Percentiles rank a stretch among this genome's conserved stretches.
phyloP scores from a whole-genome alignment of 2,888 invertebrate species.

The Cyclophora punctaria region DNA sequence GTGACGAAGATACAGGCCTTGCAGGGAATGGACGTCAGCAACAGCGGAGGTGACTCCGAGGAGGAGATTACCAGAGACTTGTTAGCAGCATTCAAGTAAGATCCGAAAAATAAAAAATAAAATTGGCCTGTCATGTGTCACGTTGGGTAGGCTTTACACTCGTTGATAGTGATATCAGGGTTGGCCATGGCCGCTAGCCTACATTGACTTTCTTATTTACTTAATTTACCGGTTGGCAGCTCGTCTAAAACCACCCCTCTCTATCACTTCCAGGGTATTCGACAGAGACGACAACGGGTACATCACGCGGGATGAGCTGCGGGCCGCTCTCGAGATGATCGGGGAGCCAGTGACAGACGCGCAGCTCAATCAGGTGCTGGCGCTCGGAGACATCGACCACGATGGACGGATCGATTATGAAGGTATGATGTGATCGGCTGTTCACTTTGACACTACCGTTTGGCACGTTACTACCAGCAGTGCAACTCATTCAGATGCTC shows the following conservation, averaged over 20 bases:
- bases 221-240: too few species aligned
- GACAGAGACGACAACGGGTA: conserved; percentile 93
- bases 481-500: too few species aligned
- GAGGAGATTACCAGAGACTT: conserved; percentile 84
- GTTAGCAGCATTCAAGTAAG: conserved; percentile 86
- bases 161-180: too few species aligned
- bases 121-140: too few species aligned
- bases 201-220: too few species aligned
- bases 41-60: conserved; percentile 73
- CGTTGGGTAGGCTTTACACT: too few species aligned
- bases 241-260: neutral
- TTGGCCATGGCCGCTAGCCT: too few species aligned
- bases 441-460: too few species aligned
- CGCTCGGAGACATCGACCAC: conserved; percentile 84
- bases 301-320: conserved; percentile 86
- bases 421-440: conserved; percentile 62
- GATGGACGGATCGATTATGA: conserved; percentile 89
- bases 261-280: conserved; percentile 77
- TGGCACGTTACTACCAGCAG: too few species aligned
- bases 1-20: conserved; percentile 83
- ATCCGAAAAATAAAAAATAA: too few species aligned
- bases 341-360: conserved; percentile 85
- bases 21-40: conserved; percentile 74
- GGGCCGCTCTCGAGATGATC: conserved; percentile 87
- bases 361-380: conserved; percentile 83